Evolutionary conservation across 2,888 invertebrate species (phyloP), one percentile per base, ranked within the genome.

Genomic region (Drosophila peninsularis): DNA sequence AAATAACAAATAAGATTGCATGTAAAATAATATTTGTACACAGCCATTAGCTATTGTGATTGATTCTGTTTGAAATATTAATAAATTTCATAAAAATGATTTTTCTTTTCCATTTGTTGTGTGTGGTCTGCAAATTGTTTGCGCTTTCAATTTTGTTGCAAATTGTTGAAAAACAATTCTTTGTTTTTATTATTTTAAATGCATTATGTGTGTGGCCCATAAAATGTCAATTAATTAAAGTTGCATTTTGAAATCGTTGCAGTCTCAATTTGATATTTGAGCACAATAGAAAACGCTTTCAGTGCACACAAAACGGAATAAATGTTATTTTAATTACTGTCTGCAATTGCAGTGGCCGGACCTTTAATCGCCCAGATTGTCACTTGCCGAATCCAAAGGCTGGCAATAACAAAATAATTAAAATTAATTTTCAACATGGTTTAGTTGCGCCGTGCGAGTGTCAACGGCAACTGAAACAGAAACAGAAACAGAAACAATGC

Each of bases 381-480:
- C 56, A 45, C 27, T 45, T 56, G 45, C 56, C 36, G 57, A 62
- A 69, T 36, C 36, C 44, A 21, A 39, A 54, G 50, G 39, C 47
- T 45, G 62, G 61, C 42, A 69, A 69, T 57, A 71, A 58, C 68
- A 62, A 65, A 72, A 80, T 79, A 79, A 86, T 84, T 86, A 75
- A 83, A 84, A 74, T 83, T 79, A 79, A 86, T 83, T 86, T 84
- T 54, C 77, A 75, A 56, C 67, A 68, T 69, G 64, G 71, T 71
- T 78, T 75, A 61, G 69, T 56, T 56, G 70, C 63, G 62, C 50
- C 45, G 56, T 45, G 50, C 47, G 55, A 74, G 55, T 64, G 62
- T 56, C 58, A 71, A 52, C 62, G 62, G 50, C 19, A 49, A 49
- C 10, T 13, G 36, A 7, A 52, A 52, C 50, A 53, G 61, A 52